These are phyloP conservation scores for Noctua pronuba DNA, from an alignment of 2,888 invertebrate species.

Conservation along the genomic window DNA sequence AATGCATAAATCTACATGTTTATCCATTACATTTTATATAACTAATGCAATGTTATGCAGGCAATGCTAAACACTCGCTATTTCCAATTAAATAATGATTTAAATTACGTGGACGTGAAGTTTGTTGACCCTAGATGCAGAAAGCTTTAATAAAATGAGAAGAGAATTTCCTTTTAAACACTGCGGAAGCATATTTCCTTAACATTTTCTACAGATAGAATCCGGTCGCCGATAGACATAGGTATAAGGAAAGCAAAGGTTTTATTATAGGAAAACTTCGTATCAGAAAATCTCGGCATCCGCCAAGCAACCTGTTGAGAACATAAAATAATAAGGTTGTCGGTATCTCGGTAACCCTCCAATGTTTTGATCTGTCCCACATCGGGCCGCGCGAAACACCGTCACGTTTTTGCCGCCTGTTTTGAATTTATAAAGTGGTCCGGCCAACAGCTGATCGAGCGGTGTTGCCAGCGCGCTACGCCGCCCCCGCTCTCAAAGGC, in stretches of 20 bases:
- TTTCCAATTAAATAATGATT: slow-evolving; percentile 59
- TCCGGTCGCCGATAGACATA: neutral
- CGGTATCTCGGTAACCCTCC: slow-evolving; percentile 66
- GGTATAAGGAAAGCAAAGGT: slow-evolving; percentile 37
- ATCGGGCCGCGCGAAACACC: slow-evolving; percentile 72
- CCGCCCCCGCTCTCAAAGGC: slow-evolving; percentile 70
- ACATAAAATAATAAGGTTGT: slow-evolving; percentile 64
- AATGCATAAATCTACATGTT: slow-evolving; percentile 66
- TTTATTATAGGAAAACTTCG: slow-evolving; percentile 43
- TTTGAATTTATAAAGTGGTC: slow-evolving; percentile 85
- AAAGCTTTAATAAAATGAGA: slow-evolving; percentile 25
- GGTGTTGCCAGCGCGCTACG: slow-evolving; percentile 75
- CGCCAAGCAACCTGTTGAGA: slow-evolving; percentile 65
- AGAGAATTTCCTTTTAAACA: neutral
- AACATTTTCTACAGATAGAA: slow-evolving; percentile 22
- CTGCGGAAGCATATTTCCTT: slow-evolving; percentile 21
- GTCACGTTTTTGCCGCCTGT: slow-evolving; percentile 85
- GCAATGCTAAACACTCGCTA: slow-evolving; percentile 57
- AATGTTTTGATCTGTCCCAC: slow-evolving; percentile 74
- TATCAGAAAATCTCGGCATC: slow-evolving; percentile 49
- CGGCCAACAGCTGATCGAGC: slow-evolving; percentile 87
- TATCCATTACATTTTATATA: slow-evolving; percentile 59
- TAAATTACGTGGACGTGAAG: slow-evolving; percentile 37
- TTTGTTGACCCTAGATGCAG: slow-evolving; percentile 43
- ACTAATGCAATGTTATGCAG: slow-evolving; percentile 56